Base-by-base conservation (phyloP, 92 coral and sea anemone species). In the Micromussa lordhowensis region DNA sequence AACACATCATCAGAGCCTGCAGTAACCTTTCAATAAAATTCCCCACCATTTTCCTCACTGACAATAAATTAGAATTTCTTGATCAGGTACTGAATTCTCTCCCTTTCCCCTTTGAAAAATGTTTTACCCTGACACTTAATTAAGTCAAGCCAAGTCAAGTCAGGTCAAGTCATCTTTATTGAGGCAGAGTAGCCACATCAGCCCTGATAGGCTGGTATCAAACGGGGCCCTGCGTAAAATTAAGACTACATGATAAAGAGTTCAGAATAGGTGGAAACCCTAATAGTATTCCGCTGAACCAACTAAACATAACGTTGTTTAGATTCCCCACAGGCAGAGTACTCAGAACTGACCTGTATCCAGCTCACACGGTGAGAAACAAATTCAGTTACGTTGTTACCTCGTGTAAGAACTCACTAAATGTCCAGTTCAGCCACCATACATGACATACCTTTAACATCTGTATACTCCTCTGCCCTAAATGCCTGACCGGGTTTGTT, bases 401-500 rank as follows among this genome's bases (percentile, higher is more conserved):
- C 24, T 24, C 69, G 7, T 24, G 69, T n/a, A 63, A 63, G 9
- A 63, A 63, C 29, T 63, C 69, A n/a, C 10, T 24, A 63, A 22
- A 24, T 24, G 69, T 21, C 18, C 18, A 63, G n/a, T 24, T 6
- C 57, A 51, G 57, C 57, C 57, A 51, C 57, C 13, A 51, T 8
- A 13, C 16, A 40, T 38, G 14, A 34, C 92, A 81, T 66, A 97
- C 99, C 99, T 72, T 93, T 90, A 4, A 96, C 93, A 40, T 97
- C 99, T 8, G 99, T 97, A 82, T 90, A 97, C 51, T 97, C 99
- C 77, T 97, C 96, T 17, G 99, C 99, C 78, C 93, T 97, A 77
- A 96, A 96, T 30, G 92, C 82, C 49, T 92, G 94, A 2, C 93
- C 94, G 22, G 99, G 90, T 66, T 89, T 90, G 85, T 95, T 97